Base-by-base conservation (phyloP, 2,888 invertebrate genomes). In the Pocota personata region DNA sequence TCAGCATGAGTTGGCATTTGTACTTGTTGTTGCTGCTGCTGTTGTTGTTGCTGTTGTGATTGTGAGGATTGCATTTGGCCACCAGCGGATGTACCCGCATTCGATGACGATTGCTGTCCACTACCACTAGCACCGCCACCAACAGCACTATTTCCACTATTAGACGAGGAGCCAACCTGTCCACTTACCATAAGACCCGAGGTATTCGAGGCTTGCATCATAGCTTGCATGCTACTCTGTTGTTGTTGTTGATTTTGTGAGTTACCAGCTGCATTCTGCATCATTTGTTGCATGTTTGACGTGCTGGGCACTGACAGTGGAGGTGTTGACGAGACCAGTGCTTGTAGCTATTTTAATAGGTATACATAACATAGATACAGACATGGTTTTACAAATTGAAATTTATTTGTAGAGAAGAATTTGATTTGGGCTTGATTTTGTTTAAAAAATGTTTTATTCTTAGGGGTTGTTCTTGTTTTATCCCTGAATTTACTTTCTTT, bases 1-100 rank as follows among this genome's bases (percentile, higher is more conserved):
- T 93, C 93, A 87, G 93, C 93, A 71, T 92, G 92, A 40, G 92
- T 91, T 89, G 93, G 92, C 90, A 92, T 92, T 87, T 92, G 92
- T 27, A 79, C 60, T 55, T 90, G 90, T n/a, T 67, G 89, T 21
- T 89, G 89, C n/a, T 90, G 90, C 35, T 90, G 89, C 21, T 89
- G 89, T 24, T 88, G 89, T 10, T 88, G 89, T 3, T 89, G 89
- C 12, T 89, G 90, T 10, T 89, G 88, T 3, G 87, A 87, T 27
- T 88, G 89, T 5, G 87, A 88, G 12, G 87, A 88, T 30, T 87
- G 88, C 72, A 86, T 86, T 82, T 86, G 86, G n/a, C 37, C 91
- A 40, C 91, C 91, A 58, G 91, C 91, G 19, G 92, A 91, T 64
- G 91, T 90, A 84, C 91, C 91, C 73, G 91, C 89, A 66, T 88